These are phyloP conservation scores for Eolophus roseicapilla DNA, from an alignment of 2,113 vertebrate species.

Conservation along the genomic window DNA sequence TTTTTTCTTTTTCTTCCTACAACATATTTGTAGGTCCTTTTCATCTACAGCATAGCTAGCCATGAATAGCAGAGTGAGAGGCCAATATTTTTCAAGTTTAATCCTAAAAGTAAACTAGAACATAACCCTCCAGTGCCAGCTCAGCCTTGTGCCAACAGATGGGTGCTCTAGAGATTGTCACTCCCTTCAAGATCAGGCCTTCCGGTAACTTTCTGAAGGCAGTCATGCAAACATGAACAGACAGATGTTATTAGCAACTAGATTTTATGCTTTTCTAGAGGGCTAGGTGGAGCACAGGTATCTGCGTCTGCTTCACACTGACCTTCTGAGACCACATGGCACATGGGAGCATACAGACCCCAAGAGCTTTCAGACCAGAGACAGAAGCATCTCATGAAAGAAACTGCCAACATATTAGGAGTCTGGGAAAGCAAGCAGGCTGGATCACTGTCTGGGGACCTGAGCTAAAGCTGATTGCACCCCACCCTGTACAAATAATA, in stretches of 20 bases:
- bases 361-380: neutral
- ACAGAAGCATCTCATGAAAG: neutral
- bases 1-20: neutral
- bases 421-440: neutral
- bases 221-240: neutral
- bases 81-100: slow-evolving; percentile 34
- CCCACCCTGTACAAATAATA: neutral
- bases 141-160: neutral
- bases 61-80: neutral
- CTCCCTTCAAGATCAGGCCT: neutral
- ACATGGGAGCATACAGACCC: neutral
- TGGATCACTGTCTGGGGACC: neutral
- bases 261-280: neutral
- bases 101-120: slow-evolving; percentile 11
- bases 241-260: neutral
- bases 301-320: neutral
- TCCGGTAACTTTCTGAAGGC: neutral
- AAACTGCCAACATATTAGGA: neutral
- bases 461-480: neutral
- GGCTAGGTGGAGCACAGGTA: neutral
- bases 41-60: neutral
- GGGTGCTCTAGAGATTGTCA: slow-evolving; percentile 18
- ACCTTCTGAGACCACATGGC: neutral
- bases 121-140: neutral
- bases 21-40: neutral